phyloP scores from a whole-genome alignment of 1,140 invertebrate species.

The Nixonia krombeini region DNA sequence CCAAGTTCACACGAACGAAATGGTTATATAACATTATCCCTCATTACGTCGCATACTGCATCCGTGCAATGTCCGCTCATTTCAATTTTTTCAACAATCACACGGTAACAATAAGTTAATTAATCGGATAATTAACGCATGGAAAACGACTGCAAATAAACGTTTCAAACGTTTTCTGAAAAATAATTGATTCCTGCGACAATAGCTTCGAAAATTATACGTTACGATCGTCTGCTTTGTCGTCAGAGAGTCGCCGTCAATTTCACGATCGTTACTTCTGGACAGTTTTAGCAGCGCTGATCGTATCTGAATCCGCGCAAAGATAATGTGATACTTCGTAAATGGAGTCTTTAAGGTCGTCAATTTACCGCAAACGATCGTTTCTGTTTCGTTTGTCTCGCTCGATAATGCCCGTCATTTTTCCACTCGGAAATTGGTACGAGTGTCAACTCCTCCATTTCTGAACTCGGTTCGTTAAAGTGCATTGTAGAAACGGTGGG shows the following conservation, averaged over 20 bases:
- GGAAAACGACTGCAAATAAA: no score
- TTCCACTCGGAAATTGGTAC: no score
- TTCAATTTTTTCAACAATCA: no score
- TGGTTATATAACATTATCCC: background rate
- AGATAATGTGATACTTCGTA: conserved; percentile 30
- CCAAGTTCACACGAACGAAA: conserved; percentile 12
- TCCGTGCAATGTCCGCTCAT: background rate
- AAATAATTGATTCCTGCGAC: conserved; percentile 7
- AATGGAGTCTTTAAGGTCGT: conserved; percentile 14
- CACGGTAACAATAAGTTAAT: no score
- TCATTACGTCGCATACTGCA: background rate
- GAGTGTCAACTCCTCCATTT: no score
- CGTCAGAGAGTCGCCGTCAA: conserved; percentile 24
- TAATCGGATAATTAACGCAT: no score
- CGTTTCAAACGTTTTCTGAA: background rate
- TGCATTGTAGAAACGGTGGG: conserved; percentile 22
- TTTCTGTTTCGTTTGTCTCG: no score
- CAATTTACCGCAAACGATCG: background rate
- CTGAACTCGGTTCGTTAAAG: no score
- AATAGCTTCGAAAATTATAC: conserved; percentile 21
- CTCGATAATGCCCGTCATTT: no score
- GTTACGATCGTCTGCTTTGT: conserved; percentile 5
- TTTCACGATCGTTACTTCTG: conserved; percentile 16
- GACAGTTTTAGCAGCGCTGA: conserved; percentile 1
- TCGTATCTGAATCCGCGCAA: conserved; percentile 14